phyloP scores from a whole-genome alignment of 2,888 invertebrate genomes.

The Eristalis arbustorum region DNA sequence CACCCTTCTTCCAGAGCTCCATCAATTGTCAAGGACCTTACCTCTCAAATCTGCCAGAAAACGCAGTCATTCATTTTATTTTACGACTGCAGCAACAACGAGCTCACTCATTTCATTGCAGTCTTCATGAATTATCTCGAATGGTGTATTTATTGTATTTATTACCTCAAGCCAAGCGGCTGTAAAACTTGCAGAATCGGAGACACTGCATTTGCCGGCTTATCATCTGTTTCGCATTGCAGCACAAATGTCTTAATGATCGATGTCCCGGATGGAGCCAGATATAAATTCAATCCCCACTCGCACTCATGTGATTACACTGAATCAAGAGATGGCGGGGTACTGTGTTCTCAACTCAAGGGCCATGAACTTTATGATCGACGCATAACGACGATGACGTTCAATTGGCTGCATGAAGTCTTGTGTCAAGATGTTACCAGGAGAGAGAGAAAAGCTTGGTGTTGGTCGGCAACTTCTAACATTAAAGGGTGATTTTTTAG shows the following conservation, averaged over 20 bases:
- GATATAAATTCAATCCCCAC: neutral
- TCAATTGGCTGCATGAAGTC: too few relatives aligned
- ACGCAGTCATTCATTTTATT: neutral
- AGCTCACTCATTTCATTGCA: neutral
- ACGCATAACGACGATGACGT: too few relatives aligned
- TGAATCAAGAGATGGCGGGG: neutral
- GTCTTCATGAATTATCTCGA: neutral
- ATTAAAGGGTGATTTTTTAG: too few relatives aligned
- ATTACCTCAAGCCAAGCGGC: neutral
- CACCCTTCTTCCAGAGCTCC: too few relatives aligned
- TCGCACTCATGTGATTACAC: neutral
- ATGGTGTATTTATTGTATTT: neutral
- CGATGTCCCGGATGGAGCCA: neutral
- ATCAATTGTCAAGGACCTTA: too few relatives aligned
- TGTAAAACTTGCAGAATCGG: neutral
- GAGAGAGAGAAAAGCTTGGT: too few relatives aligned
- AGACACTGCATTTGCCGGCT: neutral
- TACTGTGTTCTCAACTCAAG: too few relatives aligned
- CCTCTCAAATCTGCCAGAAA: neutral
- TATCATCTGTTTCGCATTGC: neutral
- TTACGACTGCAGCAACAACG: neutral
- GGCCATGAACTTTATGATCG: too few relatives aligned
- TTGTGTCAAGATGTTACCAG: too few relatives aligned
- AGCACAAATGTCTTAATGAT: neutral
- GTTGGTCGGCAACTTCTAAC: too few relatives aligned